Evolutionary conservation across 2,888 invertebrate genomes (phyloP).

Genomic region (Linhomoeus sp.): DNA sequence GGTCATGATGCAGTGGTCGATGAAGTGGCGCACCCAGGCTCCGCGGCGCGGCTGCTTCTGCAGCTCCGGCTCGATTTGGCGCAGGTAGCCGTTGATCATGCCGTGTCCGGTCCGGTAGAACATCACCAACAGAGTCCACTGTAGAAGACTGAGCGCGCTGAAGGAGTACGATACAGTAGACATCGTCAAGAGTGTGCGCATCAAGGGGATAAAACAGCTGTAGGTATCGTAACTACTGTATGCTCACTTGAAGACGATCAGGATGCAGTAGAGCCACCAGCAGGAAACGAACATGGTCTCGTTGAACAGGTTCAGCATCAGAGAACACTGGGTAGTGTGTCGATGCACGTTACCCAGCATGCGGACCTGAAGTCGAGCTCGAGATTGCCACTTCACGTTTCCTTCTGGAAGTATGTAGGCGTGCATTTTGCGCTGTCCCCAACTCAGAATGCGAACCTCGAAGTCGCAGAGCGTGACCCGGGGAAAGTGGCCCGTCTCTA

Average conservation of each 20-base stretch:
- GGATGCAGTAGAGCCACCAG: constrained; percentile 22
- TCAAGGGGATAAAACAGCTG: not conserved
- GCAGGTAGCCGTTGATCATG: constrained; percentile 3
- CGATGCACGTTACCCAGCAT: constrained; percentile 23
- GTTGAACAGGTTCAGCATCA: constrained; percentile 11
- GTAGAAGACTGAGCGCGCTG: constrained; percentile 11
- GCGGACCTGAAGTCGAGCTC: constrained; percentile 16
- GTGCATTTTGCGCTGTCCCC: too few relatives aligned
- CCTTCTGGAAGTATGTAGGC: too few relatives aligned
- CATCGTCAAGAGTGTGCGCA: not conserved
- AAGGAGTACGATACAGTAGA: too few relatives aligned
- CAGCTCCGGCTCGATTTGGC: not conserved
- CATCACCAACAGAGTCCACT: constrained; percentile 14
- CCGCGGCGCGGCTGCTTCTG: not conserved
- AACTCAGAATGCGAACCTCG: constrained; percentile 7
- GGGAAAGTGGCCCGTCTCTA: constrained; percentile 22
- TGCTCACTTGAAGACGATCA: constrained; percentile 8
- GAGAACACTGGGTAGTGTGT: constrained; percentile 24
- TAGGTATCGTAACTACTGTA: not conserved
- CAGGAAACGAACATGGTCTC: constrained; percentile 24
- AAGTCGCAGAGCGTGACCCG: constrained; percentile 26
- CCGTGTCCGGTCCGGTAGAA: constrained; percentile 1
- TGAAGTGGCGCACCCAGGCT: not conserved
- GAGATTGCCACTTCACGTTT: too few relatives aligned
- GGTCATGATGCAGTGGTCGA: not conserved